Evolutionary conservation across 2,113 vertebrate genomes (phyloP).

Genomic region (Meleagris gallopavo): DNA sequence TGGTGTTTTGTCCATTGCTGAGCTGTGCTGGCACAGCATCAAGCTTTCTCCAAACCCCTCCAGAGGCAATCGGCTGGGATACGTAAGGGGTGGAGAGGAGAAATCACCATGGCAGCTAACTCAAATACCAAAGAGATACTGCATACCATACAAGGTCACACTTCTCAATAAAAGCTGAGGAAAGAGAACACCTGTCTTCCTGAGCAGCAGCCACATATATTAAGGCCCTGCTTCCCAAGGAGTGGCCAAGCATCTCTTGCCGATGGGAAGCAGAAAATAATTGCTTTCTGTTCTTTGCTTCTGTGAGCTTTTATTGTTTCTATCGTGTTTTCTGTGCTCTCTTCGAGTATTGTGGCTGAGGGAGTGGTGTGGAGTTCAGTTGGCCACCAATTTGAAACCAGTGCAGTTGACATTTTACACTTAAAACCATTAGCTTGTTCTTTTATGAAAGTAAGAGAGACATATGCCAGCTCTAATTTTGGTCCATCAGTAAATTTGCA

Average conservation of each 20-base stretch:
- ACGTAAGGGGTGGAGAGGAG: not conserved
- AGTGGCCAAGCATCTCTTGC: not conserved
- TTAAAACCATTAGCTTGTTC: not conserved
- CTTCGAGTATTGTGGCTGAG: too few relatives aligned
- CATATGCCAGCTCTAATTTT: not conserved
- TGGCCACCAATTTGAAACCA: too few relatives aligned
- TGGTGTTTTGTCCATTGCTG: not conserved
- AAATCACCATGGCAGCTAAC: not conserved
- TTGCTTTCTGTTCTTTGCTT: not conserved
- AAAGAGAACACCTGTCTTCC: not conserved
- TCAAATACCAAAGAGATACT: not conserved
- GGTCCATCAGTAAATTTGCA: not conserved
- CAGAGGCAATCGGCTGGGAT: not conserved
- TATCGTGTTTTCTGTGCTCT: too few relatives aligned
- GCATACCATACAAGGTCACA: not conserved
- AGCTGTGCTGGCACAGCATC: not conserved
- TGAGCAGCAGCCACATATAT: not conserved
- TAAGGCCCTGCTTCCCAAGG: not conserved
- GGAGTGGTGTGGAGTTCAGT: too few relatives aligned
- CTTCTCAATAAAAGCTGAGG: not conserved
- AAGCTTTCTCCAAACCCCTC: not conserved
- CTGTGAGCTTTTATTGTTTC: not conserved
- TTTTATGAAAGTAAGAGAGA: not conserved
- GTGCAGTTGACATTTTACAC: too few relatives aligned
- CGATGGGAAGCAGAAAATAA: not conserved